Percentiles rank a stretch among this genome's conserved stretches.
These are phyloP conservation scores for Noctua fimbriata DNA, from an alignment of 2,888 invertebrate species.

Conservation along the genomic window DNA sequence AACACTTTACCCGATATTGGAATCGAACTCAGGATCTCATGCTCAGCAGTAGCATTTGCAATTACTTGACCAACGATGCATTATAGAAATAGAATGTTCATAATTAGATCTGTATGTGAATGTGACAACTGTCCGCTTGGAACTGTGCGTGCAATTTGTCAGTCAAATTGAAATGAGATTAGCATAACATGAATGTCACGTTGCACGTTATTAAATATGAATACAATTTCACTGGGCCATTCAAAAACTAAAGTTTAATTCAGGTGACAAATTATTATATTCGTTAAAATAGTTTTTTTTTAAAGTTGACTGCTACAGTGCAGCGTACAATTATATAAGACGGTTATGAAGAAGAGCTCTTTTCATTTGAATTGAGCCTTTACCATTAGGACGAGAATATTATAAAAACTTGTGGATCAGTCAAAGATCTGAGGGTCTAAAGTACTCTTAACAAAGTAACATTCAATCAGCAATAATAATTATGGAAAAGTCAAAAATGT, in stretches of 20 bases:
- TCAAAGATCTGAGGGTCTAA: background rate
- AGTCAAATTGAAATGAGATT: constrained; percentile 34
- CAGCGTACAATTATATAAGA: too few relatives aligned
- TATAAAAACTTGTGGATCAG: background rate
- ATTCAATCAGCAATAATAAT: background rate
- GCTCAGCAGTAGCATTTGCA: background rate
- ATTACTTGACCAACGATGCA: background rate
- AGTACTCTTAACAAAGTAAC: too few relatives aligned
- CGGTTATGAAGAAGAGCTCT: background rate
- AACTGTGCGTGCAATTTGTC: constrained; percentile 20
- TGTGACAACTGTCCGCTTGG: constrained; percentile 10
- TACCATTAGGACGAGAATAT: background rate
- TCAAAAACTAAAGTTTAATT: background rate
- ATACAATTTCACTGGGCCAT: background rate
- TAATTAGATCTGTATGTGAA: constrained; percentile 12
- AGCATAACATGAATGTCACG: constrained; percentile 17
- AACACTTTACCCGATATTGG: background rate
- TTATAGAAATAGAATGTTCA: background rate
- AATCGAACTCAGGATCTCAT: background rate
- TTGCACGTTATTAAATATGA: constrained; percentile 9
- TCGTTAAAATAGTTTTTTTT: too few relatives aligned
- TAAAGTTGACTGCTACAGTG: too few relatives aligned
- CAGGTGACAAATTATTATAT: background rate
- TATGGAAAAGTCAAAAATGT: background rate
- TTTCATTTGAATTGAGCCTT: background rate